Percentiles rank a stretch among this genome's conserved stretches.
Conservation (phyloP, 2,888 invertebrate genomes). For the Tinea semifulvella region DNA sequence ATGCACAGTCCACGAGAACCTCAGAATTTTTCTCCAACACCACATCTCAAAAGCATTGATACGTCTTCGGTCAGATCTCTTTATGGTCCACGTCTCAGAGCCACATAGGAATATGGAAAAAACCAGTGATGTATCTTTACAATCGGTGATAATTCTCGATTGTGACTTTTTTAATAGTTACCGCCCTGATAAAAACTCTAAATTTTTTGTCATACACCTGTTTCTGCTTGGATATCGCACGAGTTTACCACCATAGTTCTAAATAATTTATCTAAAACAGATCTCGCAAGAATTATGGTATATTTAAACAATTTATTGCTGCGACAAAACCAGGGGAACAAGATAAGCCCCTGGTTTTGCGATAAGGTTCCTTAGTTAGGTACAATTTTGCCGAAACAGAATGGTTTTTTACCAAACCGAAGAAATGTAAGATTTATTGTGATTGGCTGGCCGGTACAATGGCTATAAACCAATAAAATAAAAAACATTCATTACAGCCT, state of each 20-base stretch:
- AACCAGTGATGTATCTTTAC: too few relatives aligned
- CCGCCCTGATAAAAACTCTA: conserved; percentile 32
- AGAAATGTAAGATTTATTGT: conserved; percentile 5
- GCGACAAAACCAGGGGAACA: conserved; percentile 46
- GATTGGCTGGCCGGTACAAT: conserved; percentile 4
- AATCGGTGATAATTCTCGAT: too few relatives aligned
- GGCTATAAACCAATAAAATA: not conserved
- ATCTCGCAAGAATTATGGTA: conserved; percentile 61
- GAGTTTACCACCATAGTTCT: conserved; percentile 54
- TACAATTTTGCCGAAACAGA: conserved; percentile 34
- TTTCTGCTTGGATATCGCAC: conserved; percentile 44
- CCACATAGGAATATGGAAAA: too few relatives aligned
- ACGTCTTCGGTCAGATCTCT: too few relatives aligned
- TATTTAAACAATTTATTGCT: conserved; percentile 61
- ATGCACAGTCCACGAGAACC: too few relatives aligned
- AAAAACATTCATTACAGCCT: not conserved
- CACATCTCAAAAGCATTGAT: too few relatives aligned
- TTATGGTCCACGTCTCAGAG: too few relatives aligned
- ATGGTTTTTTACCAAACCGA: conserved; percentile 15
- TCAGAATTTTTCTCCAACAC: too few relatives aligned
- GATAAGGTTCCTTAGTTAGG: conserved; percentile 40
- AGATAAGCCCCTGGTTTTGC: conserved; percentile 50
- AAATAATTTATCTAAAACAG: conserved; percentile 50
- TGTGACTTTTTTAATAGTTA: too few relatives aligned
- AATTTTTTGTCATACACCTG: conserved; percentile 39